Percentiles rank a stretch among this genome's conserved stretches.
These are phyloP conservation scores for Carlito syrichta DNA, from an alignment of 2,113 vertebrate genomes.

Conservation along the genomic window DNA sequence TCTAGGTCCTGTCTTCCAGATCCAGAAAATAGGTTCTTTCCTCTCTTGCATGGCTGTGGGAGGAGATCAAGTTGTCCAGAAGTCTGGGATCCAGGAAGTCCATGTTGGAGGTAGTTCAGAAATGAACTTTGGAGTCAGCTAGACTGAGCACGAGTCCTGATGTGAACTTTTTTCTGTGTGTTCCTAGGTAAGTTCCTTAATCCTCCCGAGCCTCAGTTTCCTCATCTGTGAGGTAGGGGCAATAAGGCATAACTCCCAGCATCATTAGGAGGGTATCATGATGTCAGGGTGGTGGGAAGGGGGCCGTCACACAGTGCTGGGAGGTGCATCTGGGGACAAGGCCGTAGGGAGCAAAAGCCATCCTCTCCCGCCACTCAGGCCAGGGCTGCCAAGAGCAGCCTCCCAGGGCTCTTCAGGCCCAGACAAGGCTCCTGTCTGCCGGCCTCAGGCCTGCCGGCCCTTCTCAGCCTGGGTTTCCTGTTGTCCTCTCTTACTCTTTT, in stretches of 20 bases:
- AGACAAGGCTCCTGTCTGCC: neutral
- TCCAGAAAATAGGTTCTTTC: neutral
- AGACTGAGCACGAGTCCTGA: neutral
- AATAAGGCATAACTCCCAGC: neutral
- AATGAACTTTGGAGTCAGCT: neutral
- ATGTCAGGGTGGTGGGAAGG: accelerated
- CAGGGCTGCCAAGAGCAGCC: neutral
- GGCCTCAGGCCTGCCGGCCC: neutral
- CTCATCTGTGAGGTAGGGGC: neutral
- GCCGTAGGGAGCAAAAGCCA: neutral
- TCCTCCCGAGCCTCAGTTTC: neutral
- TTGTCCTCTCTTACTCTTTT: slow-evolving; percentile 24
- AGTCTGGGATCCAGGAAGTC: neutral
- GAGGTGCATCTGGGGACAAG: neutral
- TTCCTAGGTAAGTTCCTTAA: neutral
- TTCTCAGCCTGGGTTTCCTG: neutral
- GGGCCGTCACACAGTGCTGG: neutral
- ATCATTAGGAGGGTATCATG: neutral
- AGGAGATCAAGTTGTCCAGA: neutral
- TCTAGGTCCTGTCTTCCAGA: neutral
- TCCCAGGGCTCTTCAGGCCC: neutral
- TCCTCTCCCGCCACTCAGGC: neutral
- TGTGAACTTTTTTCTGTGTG: neutral
- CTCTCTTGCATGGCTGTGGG: neutral
- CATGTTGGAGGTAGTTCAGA: neutral